A percentile compares a stretch with the other conserved stretches of the same genome.
These are phyloP conservation scores for Clarias magur DNA, from an alignment of 2,113 vertebrate species.

Conservation along the genomic window DNA sequence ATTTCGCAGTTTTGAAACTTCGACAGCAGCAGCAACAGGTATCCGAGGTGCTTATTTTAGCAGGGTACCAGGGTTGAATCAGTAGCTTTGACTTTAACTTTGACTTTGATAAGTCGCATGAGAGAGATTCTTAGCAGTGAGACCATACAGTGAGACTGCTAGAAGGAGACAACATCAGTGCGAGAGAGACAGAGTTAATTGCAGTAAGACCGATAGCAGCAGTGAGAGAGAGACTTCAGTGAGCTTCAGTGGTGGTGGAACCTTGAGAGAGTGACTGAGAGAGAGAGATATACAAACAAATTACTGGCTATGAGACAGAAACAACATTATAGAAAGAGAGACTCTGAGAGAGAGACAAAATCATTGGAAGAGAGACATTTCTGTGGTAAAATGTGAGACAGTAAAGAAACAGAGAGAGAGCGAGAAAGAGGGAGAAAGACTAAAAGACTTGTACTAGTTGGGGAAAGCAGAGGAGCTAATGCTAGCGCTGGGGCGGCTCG, in stretches of 20 bases:
- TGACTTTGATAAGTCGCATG: too few relatives aligned
- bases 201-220: not conserved
- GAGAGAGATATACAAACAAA: not conserved
- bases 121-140: too few relatives aligned
- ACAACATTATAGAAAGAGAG: not conserved
- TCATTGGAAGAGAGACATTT: not conserved
- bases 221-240: not conserved
- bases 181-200: not conserved
- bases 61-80: too few relatives aligned
- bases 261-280: not conserved
- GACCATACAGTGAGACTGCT: not conserved
- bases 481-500: not conserved
- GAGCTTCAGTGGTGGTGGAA: not conserved
- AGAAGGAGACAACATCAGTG: not conserved
- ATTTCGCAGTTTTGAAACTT: too few relatives aligned
- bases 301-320: not conserved
- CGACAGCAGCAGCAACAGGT: too few relatives aligned
- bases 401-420: not conserved
- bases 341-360: not conserved
- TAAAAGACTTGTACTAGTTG: not conserved
- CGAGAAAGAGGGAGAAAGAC: not conserved
- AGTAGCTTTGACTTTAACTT: too few relatives aligned
- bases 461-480: not conserved
- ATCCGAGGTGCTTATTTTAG: too few relatives aligned
- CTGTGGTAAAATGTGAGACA: not conserved